Conservation (phyloP, 2,113 vertebrate genomes). For the Sarotherodon lohbergeri region DNA sequence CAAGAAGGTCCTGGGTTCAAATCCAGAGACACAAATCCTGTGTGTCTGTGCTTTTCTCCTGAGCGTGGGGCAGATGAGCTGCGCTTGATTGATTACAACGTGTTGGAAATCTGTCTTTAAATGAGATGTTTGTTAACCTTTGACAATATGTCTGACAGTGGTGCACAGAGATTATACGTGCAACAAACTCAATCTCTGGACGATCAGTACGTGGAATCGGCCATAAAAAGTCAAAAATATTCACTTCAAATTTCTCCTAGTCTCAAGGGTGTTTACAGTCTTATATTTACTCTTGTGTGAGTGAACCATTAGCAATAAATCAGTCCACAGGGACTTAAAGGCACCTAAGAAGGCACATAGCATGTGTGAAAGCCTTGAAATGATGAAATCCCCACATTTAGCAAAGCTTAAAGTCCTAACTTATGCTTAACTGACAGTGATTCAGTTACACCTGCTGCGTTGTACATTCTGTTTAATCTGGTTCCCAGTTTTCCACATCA, state of each 20-base stretch:
- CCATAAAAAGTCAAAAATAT: background rate
- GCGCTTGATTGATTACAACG: background rate
- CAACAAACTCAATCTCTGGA: background rate
- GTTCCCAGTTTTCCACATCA: background rate
- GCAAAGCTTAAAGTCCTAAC: background rate
- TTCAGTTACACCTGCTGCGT: background rate
- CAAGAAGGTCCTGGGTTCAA: background rate
- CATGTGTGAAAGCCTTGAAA: background rate
- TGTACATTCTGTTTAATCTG: background rate
- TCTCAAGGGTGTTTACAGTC: background rate
- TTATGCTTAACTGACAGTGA: background rate
- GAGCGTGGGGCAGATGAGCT: background rate
- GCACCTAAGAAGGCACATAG: background rate
- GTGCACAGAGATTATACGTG: background rate
- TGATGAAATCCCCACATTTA: background rate
- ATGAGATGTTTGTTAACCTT: background rate
- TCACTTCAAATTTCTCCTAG: background rate
- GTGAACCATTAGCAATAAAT: background rate
- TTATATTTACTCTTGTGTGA: background rate
- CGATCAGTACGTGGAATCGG: background rate
- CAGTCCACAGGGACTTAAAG: background rate
- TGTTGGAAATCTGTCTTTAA: background rate
- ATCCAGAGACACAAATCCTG: background rate
- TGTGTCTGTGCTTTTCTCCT: background rate
- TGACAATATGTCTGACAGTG: background rate